Evolutionary conservation across 1,140 invertebrate species (phyloP).

Genomic region (Lordiphosa stackelbergi): DNA sequence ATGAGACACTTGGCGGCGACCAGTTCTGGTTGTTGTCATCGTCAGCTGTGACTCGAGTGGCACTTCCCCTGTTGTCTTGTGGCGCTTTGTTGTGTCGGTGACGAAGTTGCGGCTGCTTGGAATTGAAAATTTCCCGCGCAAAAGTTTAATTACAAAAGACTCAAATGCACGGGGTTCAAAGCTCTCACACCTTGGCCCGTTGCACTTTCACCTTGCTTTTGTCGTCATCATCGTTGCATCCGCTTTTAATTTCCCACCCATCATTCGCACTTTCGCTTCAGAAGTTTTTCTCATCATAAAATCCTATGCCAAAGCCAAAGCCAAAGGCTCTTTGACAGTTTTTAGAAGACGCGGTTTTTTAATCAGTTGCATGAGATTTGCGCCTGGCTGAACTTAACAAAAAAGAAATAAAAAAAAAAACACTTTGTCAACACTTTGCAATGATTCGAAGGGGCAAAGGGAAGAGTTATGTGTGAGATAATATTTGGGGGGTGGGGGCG

Average conservation of each 20-base stretch:
- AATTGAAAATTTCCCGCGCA: conserved; percentile 43
- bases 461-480: neutral
- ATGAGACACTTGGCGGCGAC: conserved; percentile 53
- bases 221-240: conserved; percentile 21
- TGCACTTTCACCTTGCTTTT: conserved; percentile 56
- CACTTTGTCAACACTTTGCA: conserved; percentile 44
- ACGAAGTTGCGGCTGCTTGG: conserved; percentile 40
- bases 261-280: conserved; percentile 56
- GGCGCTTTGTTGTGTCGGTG: conserved; percentile 34
- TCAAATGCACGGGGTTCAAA: conserved; percentile 33
- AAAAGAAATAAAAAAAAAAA: too few species aligned
- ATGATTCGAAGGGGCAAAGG: neutral
- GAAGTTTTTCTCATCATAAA: conserved; percentile 69
- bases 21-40: conserved; percentile 19
- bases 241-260: conserved; percentile 58
- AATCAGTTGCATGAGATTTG: conserved; percentile 64
- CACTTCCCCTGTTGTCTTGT: conserved; percentile 27
- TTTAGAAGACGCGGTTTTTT: conserved; percentile 56
- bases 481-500: neutral
- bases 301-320: conserved; percentile 25
- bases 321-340: conserved; percentile 53
- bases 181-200: conserved; percentile 2
- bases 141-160: conserved; percentile 70
- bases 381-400: conserved; percentile 52
- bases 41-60: conserved; percentile 21